phyloP scores from a whole-genome alignment of 2,888 invertebrate species.

The Lasioglossum figueresi region DNA sequence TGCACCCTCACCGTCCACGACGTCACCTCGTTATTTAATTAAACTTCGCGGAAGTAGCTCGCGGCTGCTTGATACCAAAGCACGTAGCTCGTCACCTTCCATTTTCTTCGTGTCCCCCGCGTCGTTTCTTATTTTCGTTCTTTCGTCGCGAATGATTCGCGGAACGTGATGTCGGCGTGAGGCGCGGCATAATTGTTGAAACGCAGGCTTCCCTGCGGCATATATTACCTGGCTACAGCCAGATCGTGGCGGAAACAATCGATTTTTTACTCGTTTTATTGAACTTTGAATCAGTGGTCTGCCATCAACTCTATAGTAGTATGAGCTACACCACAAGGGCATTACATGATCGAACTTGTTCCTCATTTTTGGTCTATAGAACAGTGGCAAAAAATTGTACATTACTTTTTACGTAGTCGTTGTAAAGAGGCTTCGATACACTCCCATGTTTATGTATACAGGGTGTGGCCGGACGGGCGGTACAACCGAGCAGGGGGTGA shows the following conservation, averaged over 20 bases:
- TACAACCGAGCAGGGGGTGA: too few relatives aligned
- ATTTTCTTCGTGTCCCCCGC: conserved; percentile 59
- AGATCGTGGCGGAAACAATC: too few relatives aligned
- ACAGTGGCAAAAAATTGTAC: too few relatives aligned
- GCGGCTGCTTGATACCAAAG: conserved; percentile 76
- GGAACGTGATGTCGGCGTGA: conserved; percentile 18
- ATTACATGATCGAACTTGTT: too few relatives aligned
- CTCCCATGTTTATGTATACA: not conserved
- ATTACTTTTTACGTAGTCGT: too few relatives aligned
- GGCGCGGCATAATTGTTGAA: conserved; percentile 31
- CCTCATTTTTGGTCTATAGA: too few relatives aligned
- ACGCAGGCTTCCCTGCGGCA: not conserved
- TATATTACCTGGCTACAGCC: not conserved
- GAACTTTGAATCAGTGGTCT: too few relatives aligned
- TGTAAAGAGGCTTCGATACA: not conserved
- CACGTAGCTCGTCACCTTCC: conserved; percentile 77
- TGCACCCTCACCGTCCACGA: conserved; percentile 59
- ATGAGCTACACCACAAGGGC: too few relatives aligned
- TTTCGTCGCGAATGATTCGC: conserved; percentile 40
- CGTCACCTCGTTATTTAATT: conserved; percentile 81
- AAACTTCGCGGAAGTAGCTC: conserved; percentile 78
- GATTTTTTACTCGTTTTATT: too few relatives aligned
- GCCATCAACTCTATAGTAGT: too few relatives aligned
- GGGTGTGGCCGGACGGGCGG: too few relatives aligned
- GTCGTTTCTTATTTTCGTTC: conserved; percentile 47